Evolutionary conservation across 2,113 vertebrate species (phyloP).

Genomic region (Lepisosteus oculatus): DNA sequence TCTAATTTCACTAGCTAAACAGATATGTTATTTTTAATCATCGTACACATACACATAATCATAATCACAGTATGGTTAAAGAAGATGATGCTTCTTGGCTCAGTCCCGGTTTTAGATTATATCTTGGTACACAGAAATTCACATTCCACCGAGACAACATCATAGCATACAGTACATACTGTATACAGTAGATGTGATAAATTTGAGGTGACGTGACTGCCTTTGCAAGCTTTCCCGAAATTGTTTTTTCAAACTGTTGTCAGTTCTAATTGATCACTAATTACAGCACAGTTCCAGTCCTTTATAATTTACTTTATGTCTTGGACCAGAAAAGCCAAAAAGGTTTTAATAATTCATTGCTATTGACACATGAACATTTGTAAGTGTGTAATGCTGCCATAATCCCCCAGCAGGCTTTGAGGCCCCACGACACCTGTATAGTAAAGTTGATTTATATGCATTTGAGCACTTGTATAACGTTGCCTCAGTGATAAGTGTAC

Average conservation of each 20-base stretch:
- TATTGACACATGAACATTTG: constrained; percentile 1
- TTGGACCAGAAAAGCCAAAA: not conserved
- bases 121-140: not conserved
- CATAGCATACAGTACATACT: not conserved
- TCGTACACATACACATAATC: too few relatives aligned
- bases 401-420: constrained; percentile 15
- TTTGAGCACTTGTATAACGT: constrained; percentile 8
- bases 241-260: not conserved
- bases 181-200: not conserved
- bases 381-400: constrained; percentile 4
- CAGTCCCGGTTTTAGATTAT: not conserved
- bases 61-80: too few relatives aligned
- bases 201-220: not conserved
- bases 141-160: not conserved
- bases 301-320: not conserved
- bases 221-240: not conserved
- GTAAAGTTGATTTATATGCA: constrained; percentile 24
- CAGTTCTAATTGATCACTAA: not conserved
- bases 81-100: too few relatives aligned
- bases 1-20: too few relatives aligned
- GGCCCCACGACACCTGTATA: constrained; percentile 13
- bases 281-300: constrained; percentile 1
- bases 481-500: constrained; percentile 2
- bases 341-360: constrained; percentile 1
- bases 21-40: too few relatives aligned